These are phyloP conservation scores for Musca domestica DNA, from an alignment of 1,140 invertebrate genomes.

Conservation along the genomic window DNA sequence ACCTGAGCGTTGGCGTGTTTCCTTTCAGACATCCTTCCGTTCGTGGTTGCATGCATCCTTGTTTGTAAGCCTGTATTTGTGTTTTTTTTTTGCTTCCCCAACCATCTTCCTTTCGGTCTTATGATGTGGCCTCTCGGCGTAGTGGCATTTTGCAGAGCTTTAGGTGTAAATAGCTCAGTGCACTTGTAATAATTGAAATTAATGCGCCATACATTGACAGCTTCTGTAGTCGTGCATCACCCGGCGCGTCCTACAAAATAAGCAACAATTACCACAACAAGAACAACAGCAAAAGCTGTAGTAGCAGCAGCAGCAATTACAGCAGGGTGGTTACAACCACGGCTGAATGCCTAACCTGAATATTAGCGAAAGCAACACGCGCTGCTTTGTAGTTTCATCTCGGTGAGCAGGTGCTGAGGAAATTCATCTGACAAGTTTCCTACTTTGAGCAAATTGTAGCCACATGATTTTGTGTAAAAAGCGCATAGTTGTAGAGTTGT, in stretches of 20 bases:
- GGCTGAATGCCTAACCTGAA: too few relatives aligned
- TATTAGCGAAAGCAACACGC: too few relatives aligned
- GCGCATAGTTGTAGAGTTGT: background rate
- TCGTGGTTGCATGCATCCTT: constrained; percentile 4
- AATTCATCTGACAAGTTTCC: constrained; percentile 8
- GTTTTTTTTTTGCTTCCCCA: background rate
- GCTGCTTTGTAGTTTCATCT: too few relatives aligned
- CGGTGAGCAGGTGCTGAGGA: background rate
- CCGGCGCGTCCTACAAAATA: too few relatives aligned
- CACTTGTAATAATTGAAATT: constrained; percentile 19
- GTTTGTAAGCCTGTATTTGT: background rate
- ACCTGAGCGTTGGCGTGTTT: background rate
- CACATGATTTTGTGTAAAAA: constrained; percentile 4
- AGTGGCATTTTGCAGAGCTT: background rate
- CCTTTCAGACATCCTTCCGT: constrained; percentile 7
- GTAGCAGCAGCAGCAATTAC: too few relatives aligned
- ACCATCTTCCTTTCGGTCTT: background rate
- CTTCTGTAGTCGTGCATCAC: too few relatives aligned
- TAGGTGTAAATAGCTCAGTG: constrained; percentile 9
- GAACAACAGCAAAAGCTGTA: too few relatives aligned
- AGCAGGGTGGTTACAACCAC: too few relatives aligned
- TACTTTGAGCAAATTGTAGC: background rate
- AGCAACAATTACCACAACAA: too few relatives aligned
- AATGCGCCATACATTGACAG: constrained; percentile 15
- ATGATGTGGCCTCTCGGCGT: background rate